A percentile compares a stretch with the other conserved stretches of the same genome.
phyloP scores from a whole-genome alignment of 2,797 vertebrate genomes.

The Orientallactaga sibirica region DNA sequence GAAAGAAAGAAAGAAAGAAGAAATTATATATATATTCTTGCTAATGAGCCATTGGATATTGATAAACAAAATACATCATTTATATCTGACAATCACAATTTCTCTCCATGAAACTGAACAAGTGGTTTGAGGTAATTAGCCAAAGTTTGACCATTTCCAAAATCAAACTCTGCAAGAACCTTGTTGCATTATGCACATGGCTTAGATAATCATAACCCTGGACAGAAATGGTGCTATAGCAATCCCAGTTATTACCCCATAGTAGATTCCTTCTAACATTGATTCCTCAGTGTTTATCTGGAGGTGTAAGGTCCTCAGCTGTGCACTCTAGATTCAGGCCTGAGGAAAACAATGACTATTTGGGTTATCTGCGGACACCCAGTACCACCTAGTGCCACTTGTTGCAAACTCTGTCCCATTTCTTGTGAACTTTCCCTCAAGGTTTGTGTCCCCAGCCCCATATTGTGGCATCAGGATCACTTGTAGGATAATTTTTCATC shows the following conservation, averaged over 20 bases:
- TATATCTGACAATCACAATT: neutral
- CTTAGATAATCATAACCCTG: neutral
- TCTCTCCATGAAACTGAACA: neutral
- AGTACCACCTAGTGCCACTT: neutral
- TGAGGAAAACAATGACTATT: conserved; percentile 39
- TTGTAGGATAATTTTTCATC: conserved; percentile 66
- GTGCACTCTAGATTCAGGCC: neutral
- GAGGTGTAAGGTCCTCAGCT: neutral
- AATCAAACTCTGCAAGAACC: neutral
- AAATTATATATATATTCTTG: neutral
- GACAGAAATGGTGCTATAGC: neutral
- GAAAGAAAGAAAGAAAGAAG: too few species aligned
- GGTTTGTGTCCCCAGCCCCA: neutral
- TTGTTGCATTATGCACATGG: neutral
- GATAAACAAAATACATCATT: neutral
- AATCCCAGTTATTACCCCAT: neutral
- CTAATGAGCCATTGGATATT: neutral
- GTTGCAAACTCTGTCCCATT: conserved; percentile 15
- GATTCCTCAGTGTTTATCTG: neutral
- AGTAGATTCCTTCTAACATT: neutral
- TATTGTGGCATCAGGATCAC: neutral
- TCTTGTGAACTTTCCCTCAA: conserved; percentile 28
- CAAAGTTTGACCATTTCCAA: neutral
- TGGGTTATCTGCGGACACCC: conserved; percentile 14
- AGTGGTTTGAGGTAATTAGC: neutral